These are phyloP conservation scores for Hippocampus barbouri DNA, from an alignment of 2,113 vertebrate species.

Conservation along the genomic window DNA sequence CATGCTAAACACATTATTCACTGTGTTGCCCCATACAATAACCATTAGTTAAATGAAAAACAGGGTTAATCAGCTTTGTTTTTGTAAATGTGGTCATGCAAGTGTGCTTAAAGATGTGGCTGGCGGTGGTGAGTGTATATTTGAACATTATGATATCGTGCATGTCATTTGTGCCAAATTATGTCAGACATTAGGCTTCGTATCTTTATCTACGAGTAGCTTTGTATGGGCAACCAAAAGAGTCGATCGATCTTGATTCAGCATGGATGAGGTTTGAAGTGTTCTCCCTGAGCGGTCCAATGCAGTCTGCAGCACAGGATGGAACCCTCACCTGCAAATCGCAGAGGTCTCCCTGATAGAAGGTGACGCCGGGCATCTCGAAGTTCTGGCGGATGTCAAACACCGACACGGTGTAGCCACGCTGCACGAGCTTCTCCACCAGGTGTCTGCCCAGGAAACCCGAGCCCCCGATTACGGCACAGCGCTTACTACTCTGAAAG, in stretches of 20 bases:
- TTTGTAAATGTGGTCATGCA: too few species aligned
- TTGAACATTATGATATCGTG: too few species aligned
- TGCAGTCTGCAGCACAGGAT: not conserved
- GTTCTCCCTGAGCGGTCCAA: not conserved
- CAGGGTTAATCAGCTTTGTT: too few species aligned
- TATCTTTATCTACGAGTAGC: not conserved
- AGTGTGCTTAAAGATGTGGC: too few species aligned
- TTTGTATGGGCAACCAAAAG: not conserved
- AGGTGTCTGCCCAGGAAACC: slow-evolving; percentile 91
- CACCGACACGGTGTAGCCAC: slow-evolving; percentile 83
- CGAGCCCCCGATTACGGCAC: slow-evolving; percentile 86
- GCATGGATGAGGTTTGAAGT: not conserved
- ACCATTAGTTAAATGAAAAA: too few species aligned
- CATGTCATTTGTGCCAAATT: too few species aligned
- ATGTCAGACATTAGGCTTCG: not conserved
- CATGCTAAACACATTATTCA: too few species aligned
- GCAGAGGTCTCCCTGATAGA: slow-evolving; percentile 90
- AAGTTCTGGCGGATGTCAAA: slow-evolving; percentile 86
- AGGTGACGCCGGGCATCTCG: slow-evolving; percentile 74
- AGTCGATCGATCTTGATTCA: not conserved
- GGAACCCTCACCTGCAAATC: slow-evolving; percentile 74
- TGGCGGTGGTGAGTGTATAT: too few species aligned
- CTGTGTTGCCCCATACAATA: too few species aligned
- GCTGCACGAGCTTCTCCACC: slow-evolving; percentile 84
- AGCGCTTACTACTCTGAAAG: slow-evolving; percentile 77